Evolutionary conservation across 2,888 invertebrate genomes (phyloP), one percentile per base, ranked within the genome.

Genomic region (Acanthosepion esculentum): DNA sequence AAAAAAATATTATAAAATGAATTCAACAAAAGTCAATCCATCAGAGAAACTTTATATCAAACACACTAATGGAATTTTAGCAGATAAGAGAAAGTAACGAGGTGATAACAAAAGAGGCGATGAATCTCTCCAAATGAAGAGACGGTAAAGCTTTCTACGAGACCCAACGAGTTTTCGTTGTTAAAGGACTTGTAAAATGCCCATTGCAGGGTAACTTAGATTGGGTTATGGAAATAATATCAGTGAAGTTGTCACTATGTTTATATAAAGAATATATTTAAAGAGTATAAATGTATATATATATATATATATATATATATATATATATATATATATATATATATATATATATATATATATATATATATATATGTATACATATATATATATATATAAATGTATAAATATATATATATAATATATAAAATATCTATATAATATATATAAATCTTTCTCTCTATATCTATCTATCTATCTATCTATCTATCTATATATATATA

Each of bases 1-100:
- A n/a, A n/a, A n/a, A 78, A 15, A 78, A 78, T n/a, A n/a, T n/a
- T 33, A 33, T 33, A 78, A n/a, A 78, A 78, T 12, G 78, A 78
- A n/a, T 78, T 78, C 78, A 78, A 18, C n/a, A 78, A 78, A 33
- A 78, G 78, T 78, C 78, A 78, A 78, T 78, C 78, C 78, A 78
- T 78, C n/a, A 5, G n/a, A 78, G 78, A 78, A n/a, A 78, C n/a
- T 78, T 78, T n/a, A 33, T 78, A 33, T 78, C n/a, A 78, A 78
- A 78, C 78, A 78, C n/a, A 78, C n/a, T 78, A 78, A 78, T 78
- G 78, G 78, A n/a, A 78, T 78, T 33, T 78, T n/a, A 18, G 12
- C n/a, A 78, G n/a, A 78, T 78, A n/a, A 78, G 78, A 78, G 78
- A n/a, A 78, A 78, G n/a, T 78, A 78, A 78, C n/a, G 78, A n/a